Evolutionary conservation across 2,113 vertebrate species (phyloP).

Genomic region (Mellivora capensis): DNA sequence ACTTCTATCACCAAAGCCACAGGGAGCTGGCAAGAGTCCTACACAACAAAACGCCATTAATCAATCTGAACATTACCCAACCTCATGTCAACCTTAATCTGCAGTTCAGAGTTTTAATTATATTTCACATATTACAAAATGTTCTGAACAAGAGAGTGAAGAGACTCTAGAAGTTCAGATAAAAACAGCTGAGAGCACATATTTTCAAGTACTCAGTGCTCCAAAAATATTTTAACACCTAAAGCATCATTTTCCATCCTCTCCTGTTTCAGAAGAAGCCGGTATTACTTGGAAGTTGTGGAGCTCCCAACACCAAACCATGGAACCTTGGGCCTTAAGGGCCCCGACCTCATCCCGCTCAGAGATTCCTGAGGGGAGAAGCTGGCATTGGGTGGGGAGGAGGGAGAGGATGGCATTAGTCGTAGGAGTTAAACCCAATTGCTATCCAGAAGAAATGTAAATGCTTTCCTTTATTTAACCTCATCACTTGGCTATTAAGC

Average conservation of each 20-base stretch:
- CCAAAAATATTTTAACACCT: constrained; percentile 1
- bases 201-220: background rate
- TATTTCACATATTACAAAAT: constrained; percentile 32
- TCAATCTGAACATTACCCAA: background rate
- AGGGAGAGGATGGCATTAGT: background rate
- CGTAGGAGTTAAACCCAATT: background rate
- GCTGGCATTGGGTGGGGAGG: background rate
- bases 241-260: background rate
- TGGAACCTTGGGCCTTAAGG: background rate
- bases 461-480: background rate
- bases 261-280: background rate
- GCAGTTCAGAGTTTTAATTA: constrained; percentile 45
- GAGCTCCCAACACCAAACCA: background rate
- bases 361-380: background rate
- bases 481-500: background rate
- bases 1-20: constrained; percentile 88
- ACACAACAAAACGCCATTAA: constrained; percentile 19
- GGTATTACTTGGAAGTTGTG: background rate
- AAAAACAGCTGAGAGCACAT: background rate
- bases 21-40: constrained; percentile 88
- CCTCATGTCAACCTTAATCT: constrained; percentile 26
- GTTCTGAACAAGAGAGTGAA: constrained; percentile 47
- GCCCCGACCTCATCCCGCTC: background rate
- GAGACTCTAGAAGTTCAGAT: background rate
- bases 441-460: background rate